A percentile compares a stretch with the other conserved stretches of the same genome.
These are phyloP conservation scores for Helicoverpa armigera DNA, from an alignment of 1,140 invertebrate genomes.

Conservation along the genomic window DNA sequence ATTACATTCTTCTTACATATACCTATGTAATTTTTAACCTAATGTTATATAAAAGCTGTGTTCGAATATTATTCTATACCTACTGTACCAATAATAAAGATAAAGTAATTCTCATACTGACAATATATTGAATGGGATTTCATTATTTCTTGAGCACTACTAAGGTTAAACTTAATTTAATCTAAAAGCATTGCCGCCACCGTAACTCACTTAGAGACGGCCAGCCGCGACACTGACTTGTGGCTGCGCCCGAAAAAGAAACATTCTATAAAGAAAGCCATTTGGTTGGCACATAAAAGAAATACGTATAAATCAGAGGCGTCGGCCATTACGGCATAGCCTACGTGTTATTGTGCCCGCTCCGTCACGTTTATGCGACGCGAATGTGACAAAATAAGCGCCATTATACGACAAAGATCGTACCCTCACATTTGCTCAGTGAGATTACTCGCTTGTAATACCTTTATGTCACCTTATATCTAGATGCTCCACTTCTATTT, in stretches of 20 bases:
- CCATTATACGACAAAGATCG: constrained; percentile 66
- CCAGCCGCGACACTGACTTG: constrained; percentile 58
- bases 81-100: background rate
- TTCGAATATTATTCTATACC: no score
- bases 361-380: constrained; percentile 77
- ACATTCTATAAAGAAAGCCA: constrained; percentile 78
- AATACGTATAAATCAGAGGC: constrained; percentile 83
- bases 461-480: constrained; percentile 15
- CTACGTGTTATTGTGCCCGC: constrained; percentile 76
- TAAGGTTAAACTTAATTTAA: constrained; percentile 74
- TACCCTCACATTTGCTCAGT: constrained; percentile 19
- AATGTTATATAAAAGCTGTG: no score
- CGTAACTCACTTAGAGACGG: constrained; percentile 60
- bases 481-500: constrained; percentile 26
- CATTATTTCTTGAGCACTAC: constrained; percentile 57
- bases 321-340: constrained; percentile 76
- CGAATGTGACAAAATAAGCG: constrained; percentile 80
- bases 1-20: no score
- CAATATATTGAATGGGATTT: constrained; percentile 2
- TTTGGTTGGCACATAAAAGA: constrained; percentile 81
- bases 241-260: constrained; percentile 65
- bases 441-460: constrained; percentile 25
- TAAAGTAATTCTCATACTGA: background rate
- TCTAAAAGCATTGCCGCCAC: constrained; percentile 65
- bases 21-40: no score